Percentiles rank a stretch among this genome's conserved stretches.
phyloP scores from a whole-genome alignment of 2,113 vertebrate genomes.

The Actinemys pallida region DNA sequence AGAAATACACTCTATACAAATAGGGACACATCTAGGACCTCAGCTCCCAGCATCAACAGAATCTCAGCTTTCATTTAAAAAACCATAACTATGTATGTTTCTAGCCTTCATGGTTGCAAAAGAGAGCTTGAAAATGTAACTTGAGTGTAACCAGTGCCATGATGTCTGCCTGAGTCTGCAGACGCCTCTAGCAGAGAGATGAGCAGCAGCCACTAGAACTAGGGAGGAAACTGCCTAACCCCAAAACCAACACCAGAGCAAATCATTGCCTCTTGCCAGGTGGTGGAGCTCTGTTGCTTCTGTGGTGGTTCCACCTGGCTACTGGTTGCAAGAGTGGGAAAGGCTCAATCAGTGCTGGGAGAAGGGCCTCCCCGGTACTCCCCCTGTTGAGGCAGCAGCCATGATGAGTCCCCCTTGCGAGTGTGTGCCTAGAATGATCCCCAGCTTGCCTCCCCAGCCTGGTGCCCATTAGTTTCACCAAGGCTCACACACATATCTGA shows the following conservation, averaged over 20 bases:
- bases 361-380: not conserved
- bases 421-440: not conserved
- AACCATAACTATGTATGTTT: not conserved
- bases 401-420: not conserved
- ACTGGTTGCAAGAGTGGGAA: not conserved
- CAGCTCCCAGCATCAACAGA: not conserved
- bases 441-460: not conserved
- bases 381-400: rapidly evolving
- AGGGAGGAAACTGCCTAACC: not conserved
- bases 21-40: not conserved
- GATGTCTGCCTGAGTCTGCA: not conserved
- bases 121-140: not conserved
- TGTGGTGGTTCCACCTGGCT: rapidly evolving
- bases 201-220: not conserved
- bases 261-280: not conserved
- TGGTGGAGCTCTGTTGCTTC: rapidly evolving
- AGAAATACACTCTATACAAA: not conserved
- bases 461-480: not conserved
- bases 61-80: not conserved
- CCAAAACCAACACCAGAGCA: not conserved
- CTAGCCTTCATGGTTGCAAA: not conserved
- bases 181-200: not conserved
- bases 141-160: not conserved
- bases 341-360: rapidly evolving
- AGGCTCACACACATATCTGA: not conserved